Evolutionary conservation across 2,888 invertebrate genomes (phyloP).

Genomic region (Thyatira batis): DNA sequence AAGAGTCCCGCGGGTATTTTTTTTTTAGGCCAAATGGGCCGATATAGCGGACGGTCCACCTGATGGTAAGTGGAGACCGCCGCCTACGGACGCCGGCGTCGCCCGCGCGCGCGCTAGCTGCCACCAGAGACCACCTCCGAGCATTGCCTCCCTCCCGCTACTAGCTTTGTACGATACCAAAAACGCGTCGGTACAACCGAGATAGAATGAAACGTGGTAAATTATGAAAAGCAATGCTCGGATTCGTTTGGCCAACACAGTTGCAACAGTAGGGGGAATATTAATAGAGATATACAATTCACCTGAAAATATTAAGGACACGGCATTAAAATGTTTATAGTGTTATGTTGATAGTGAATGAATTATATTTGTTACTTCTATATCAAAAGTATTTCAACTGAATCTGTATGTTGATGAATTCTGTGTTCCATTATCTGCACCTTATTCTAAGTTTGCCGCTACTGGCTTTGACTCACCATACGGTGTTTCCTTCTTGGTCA

Average conservation of each 20-base stretch:
- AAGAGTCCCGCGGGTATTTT: slow-evolving; percentile 80
- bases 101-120: slow-evolving; percentile 38
- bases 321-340: slow-evolving; percentile 34
- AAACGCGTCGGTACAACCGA: not conserved
- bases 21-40: too few relatives aligned
- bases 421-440: not conserved
- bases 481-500: slow-evolving; percentile 95
- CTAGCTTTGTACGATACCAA: too few relatives aligned
- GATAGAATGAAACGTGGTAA: slow-evolving; percentile 8
- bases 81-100: slow-evolving; percentile 79
- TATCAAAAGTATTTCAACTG: not conserved
- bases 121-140: slow-evolving; percentile 49
- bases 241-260: slow-evolving; percentile 56
- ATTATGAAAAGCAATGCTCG: slow-evolving; percentile 75
- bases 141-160: slow-evolving; percentile 50
- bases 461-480: slow-evolving; percentile 89
- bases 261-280: slow-evolving; percentile 58
- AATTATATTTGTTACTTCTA: not conserved
- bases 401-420: not conserved
- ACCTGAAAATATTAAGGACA: slow-evolving; percentile 71
- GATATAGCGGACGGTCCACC: too few relatives aligned
- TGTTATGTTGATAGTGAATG: not conserved
- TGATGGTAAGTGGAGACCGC: too few relatives aligned
- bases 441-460: not conserved
- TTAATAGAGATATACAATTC: slow-evolving; percentile 53